Evolutionary conservation across 2,888 invertebrate species (phyloP).

Genomic region (Gandaritis pyraliata): DNA sequence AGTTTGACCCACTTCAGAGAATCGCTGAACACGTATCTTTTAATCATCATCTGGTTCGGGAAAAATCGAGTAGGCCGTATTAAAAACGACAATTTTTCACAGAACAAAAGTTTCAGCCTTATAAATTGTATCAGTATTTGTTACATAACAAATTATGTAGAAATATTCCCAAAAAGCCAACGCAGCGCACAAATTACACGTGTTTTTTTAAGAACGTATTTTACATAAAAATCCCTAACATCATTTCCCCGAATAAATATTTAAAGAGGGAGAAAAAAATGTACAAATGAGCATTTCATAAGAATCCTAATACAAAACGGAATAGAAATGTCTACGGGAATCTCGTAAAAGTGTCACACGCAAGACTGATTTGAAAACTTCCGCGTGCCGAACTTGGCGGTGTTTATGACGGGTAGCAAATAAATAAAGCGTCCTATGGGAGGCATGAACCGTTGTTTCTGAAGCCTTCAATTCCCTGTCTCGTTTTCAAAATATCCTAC

Average conservation of each 20-base stretch:
- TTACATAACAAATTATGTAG: neutral
- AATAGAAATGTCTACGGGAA: slow-evolving; percentile 42
- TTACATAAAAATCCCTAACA: neutral
- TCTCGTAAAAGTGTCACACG: slow-evolving; percentile 48
- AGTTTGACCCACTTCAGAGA: slow-evolving; percentile 51
- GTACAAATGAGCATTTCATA: slow-evolving; percentile 14
- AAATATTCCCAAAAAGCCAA: neutral
- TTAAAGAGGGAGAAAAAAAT: slow-evolving; percentile 1
- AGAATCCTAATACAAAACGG: slow-evolving; percentile 27
- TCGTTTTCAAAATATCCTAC: slow-evolving; percentile 5
- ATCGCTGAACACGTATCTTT: slow-evolving; percentile 53
- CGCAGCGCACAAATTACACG: no score
- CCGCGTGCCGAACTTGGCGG: slow-evolving; percentile 24
- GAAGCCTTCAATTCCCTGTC: slow-evolving; percentile 14
- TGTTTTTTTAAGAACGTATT: neutral
- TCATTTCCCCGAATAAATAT: slow-evolving; percentile 1
- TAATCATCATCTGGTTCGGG: slow-evolving; percentile 41
- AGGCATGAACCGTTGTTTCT: slow-evolving; percentile 10
- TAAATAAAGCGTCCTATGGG: slow-evolving; percentile 23
- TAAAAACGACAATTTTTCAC: slow-evolving; percentile 10
- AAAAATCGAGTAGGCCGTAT: slow-evolving; percentile 28
- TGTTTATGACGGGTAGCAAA: slow-evolving; percentile 33
- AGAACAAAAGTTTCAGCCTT: neutral
- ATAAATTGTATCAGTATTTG: neutral
- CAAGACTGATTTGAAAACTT: slow-evolving; percentile 53